phyloP scores from a whole-genome alignment of 2,888 invertebrate genomes.

The Nymphalis c-album region DNA sequence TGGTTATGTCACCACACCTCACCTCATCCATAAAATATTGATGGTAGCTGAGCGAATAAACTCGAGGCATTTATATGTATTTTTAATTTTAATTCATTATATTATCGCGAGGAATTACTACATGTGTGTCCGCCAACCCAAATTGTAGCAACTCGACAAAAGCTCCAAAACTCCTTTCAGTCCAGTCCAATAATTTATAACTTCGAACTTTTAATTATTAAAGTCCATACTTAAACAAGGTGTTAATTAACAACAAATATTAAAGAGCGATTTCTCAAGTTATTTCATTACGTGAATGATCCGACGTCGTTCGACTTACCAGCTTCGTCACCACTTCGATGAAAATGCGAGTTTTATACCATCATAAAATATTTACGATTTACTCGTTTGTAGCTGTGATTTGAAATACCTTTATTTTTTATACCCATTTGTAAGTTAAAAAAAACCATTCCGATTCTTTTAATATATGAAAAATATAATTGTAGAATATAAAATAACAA shows the following conservation, averaged over 20 bases:
- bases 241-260: conserved; percentile 7
- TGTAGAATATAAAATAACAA: not conserved
- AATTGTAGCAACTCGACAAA: no score
- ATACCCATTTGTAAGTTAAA: not conserved
- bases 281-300: conserved; percentile 34
- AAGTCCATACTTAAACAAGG: not conserved
- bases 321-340: conserved; percentile 50
- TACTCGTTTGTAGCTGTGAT: conserved; percentile 44
- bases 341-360: conserved; percentile 48
- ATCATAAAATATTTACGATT: conserved; percentile 58
- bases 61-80: no score
- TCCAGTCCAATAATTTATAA: no score
- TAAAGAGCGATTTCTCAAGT: conserved; percentile 12
- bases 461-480: no score
- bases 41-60: no score
- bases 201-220: not conserved
- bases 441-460: no score
- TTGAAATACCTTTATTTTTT: not conserved
- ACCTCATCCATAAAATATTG: no score
- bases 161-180: no score
- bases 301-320: conserved; percentile 36
- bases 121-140: no score
- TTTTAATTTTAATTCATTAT: no score
- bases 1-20: no score
- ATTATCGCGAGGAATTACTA: no score